These are phyloP conservation scores for Alloscopus bannaensis DNA, from an alignment of 2,888 invertebrate genomes.

Conservation along the genomic window DNA sequence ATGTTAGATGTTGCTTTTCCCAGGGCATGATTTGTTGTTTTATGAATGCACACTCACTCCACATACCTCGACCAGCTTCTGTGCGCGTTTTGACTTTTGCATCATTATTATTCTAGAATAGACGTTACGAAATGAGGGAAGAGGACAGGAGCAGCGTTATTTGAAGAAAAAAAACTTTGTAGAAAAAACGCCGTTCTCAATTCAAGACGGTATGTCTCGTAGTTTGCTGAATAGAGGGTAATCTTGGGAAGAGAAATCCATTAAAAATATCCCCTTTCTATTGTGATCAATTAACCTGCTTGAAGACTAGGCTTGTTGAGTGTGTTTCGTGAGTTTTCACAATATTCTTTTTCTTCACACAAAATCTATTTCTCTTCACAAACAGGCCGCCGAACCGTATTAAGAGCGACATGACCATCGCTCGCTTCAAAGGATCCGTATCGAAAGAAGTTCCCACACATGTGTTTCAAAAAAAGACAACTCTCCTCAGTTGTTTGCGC, in stretches of 20 bases:
- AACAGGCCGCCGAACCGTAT: slow-evolving; percentile 52
- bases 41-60: slow-evolving; percentile 12
- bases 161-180: background rate
- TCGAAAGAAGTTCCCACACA: slow-evolving; percentile 63
- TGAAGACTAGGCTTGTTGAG: slow-evolving; percentile 33
- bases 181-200: slow-evolving; percentile 10
- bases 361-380: slow-evolving; percentile 29
- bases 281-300: slow-evolving; percentile 61
- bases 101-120: slow-evolving; percentile 6
- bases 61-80: slow-evolving; percentile 17
- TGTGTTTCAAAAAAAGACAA: slow-evolving; percentile 34
- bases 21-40: slow-evolving; percentile 52
- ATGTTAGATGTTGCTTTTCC: slow-evolving; percentile 48
- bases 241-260: slow-evolving; percentile 34
- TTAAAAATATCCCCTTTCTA: slow-evolving; percentile 30
- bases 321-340: slow-evolving; percentile 31
- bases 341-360: slow-evolving; percentile 29
- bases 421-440: slow-evolving; percentile 58
- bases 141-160: background rate
- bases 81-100: slow-evolving; percentile 7
- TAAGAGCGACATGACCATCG: slow-evolving; percentile 52
- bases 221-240: background rate
- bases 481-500: slow-evolving; percentile 9
- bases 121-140: background rate
- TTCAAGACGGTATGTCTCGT: slow-evolving; percentile 13